These are phyloP conservation scores for Lates calcarifer DNA, from an alignment of 2,113 vertebrate genomes.

Conservation along the genomic window DNA sequence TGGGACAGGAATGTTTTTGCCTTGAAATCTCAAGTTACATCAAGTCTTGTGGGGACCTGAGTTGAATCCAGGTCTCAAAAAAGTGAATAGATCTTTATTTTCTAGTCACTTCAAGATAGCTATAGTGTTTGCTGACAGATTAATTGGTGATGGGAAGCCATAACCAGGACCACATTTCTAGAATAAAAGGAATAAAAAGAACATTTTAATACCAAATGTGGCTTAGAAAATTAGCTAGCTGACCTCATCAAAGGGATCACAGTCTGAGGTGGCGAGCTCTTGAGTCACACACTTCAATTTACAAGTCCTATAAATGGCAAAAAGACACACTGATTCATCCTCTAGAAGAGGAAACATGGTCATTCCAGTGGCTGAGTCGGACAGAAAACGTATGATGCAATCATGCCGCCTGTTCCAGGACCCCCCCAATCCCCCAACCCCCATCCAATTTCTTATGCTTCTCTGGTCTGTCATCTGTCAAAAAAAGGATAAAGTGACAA, in stretches of 20 bases:
- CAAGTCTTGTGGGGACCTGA: no score
- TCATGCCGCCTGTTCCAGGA: slow-evolving; percentile 1
- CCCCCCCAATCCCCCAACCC: no score
- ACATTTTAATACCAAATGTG: neutral
- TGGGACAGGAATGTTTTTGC: no score
- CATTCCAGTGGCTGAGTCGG: neutral
- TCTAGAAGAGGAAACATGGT: neutral
- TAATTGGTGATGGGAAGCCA: neutral
- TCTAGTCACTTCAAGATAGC: no score
- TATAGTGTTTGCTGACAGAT: no score
- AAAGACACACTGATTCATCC: neutral
- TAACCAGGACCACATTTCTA: neutral
- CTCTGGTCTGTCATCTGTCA: no score
- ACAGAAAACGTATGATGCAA: slow-evolving; percentile 9
- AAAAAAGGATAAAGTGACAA: no score
- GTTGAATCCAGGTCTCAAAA: no score
- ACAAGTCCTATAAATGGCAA: neutral
- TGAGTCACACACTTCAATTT: neutral
- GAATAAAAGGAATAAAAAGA: no score
- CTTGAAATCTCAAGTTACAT: no score
- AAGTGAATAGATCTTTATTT: no score
- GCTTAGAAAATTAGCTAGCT: neutral
- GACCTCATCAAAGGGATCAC: neutral
- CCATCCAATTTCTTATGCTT: no score
- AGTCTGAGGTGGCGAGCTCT: neutral